phyloP scores from a whole-genome alignment of 2,888 invertebrate species.

The Ceratothoa steindachneri region DNA sequence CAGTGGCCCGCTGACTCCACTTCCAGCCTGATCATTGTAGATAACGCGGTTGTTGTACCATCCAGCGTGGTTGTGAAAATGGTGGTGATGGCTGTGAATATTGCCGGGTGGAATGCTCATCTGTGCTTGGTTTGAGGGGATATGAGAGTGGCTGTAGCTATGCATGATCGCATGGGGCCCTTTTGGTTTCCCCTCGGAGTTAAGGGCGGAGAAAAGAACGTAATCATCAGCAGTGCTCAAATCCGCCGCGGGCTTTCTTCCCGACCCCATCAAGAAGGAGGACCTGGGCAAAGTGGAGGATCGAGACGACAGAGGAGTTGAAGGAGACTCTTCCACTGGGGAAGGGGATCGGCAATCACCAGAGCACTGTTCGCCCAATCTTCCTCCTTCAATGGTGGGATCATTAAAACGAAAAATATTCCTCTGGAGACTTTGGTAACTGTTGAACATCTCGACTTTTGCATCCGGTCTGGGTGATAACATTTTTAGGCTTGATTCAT shows the following conservation, averaged over 20 bases:
- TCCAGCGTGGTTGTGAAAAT: conserved; percentile 35
- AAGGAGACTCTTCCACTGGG: neutral
- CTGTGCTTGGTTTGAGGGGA: conserved; percentile 21
- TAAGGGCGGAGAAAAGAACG: conserved; percentile 51
- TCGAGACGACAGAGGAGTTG: conserved; percentile 51
- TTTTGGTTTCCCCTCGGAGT: conserved; percentile 32
- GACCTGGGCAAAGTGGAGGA: conserved; percentile 72
- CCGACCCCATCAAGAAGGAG: conserved; percentile 56
- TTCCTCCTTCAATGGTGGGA: conserved; percentile 34
- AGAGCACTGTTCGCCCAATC: neutral
- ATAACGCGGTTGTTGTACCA: conserved; percentile 31
- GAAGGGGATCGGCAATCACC: neutral
- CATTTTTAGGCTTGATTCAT: conserved; percentile 11
- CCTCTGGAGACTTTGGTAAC: conserved; percentile 48
- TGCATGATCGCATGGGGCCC: conserved; percentile 35
- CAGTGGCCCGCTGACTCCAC: neutral
- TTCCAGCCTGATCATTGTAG: neutral
- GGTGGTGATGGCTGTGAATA: conserved; percentile 33
- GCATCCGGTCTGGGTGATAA: conserved; percentile 21
- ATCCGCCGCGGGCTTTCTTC: conserved; percentile 48
- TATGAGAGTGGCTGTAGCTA: conserved; percentile 41
- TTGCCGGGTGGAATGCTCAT: conserved; percentile 20
- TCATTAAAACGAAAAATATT: conserved; percentile 58
- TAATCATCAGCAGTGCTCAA: conserved; percentile 51
- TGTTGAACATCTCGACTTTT: conserved; percentile 32